Conservation (phyloP, 2,797 vertebrate species). For the Austrolebias charrua region DNA sequence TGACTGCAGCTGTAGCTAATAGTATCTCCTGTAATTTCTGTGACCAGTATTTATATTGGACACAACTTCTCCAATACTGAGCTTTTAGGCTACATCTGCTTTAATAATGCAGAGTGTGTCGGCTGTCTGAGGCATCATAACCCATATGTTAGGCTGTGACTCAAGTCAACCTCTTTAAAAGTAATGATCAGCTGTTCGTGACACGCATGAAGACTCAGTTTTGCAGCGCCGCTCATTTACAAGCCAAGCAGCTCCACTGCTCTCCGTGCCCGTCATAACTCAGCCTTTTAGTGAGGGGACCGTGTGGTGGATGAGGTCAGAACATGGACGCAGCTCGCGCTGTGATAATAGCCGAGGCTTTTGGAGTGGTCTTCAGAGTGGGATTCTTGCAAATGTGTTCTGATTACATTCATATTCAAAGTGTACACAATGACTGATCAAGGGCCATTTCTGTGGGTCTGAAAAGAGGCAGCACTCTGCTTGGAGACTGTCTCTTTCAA, state of each 20-base stretch:
- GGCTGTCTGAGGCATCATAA: slow-evolving; percentile 36
- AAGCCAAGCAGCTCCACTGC: slow-evolving; percentile 44
- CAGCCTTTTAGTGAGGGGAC: slow-evolving; percentile 62
- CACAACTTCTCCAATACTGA: slow-evolving; percentile 9
- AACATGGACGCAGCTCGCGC: slow-evolving; percentile 40
- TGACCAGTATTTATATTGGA: slow-evolving; percentile 2
- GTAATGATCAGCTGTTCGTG: slow-evolving; percentile 67
- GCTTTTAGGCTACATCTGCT: slow-evolving; percentile 37
- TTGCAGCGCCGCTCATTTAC: slow-evolving; percentile 61
- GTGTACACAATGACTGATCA: slow-evolving; percentile 46
- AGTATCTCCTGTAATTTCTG: not conserved
- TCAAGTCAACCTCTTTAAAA: slow-evolving; percentile 68
- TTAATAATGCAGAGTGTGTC: slow-evolving; percentile 30
- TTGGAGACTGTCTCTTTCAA: slow-evolving; percentile 47
- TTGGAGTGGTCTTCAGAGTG: slow-evolving; percentile 57
- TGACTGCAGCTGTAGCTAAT: not conserved
- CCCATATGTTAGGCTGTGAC: slow-evolving; percentile 58
- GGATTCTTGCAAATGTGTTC: slow-evolving; percentile 41
- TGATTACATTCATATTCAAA: slow-evolving; percentile 73
- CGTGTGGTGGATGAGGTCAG: slow-evolving; percentile 55
- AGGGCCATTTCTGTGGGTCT: slow-evolving; percentile 46
- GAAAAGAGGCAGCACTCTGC: slow-evolving; percentile 48
- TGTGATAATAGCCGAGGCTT: slow-evolving; percentile 58
- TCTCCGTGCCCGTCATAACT: slow-evolving; percentile 58
- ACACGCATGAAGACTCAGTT: slow-evolving; percentile 60